phyloP scores from a whole-genome alignment of 1,140 invertebrate genomes.

The Aphelinus atriplicis region DNA sequence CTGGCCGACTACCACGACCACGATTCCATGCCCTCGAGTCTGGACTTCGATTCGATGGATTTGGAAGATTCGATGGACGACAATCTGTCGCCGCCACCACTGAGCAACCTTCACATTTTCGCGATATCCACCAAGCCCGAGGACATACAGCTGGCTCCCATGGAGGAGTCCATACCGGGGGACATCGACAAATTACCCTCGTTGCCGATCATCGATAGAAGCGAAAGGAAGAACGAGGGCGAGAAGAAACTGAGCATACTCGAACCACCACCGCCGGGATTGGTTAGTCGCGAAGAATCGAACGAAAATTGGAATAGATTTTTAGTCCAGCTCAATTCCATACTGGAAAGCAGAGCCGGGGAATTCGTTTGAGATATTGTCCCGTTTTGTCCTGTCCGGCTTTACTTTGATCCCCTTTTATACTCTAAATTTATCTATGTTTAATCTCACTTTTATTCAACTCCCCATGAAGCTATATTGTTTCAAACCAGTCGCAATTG shows the following conservation, averaged over 20 bases:
- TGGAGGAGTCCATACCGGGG: constrained; percentile 44
- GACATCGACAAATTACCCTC: constrained; percentile 56
- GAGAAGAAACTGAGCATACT: constrained; percentile 58
- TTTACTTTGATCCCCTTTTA: constrained; percentile 17
- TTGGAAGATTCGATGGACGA: neutral
- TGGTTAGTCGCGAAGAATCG: constrained; percentile 60
- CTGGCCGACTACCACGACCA: constrained; percentile 43
- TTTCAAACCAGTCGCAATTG: too few species aligned
- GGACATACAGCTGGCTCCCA: constrained; percentile 49
- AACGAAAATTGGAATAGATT: constrained; percentile 63
- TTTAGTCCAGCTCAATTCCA: constrained; percentile 59
- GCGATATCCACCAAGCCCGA: constrained; percentile 58
- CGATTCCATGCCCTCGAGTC: constrained; percentile 42
- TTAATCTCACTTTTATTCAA: too few species aligned
- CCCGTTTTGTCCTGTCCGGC: neutral
- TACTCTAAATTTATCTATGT: too few species aligned
- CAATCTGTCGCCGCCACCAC: constrained; percentile 47
- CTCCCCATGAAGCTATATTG: too few species aligned
- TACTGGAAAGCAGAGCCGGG: constrained; percentile 61
- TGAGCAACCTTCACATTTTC: constrained; percentile 61
- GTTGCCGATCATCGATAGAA: constrained; percentile 51
- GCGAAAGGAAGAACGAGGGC: constrained; percentile 39
- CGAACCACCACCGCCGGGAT: constrained; percentile 58
- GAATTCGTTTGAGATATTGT: constrained; percentile 54
- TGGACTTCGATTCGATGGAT: constrained; percentile 17